Percentiles rank a stretch among this genome's conserved stretches.
These are phyloP conservation scores for Sicus ferrugineus DNA, from an alignment of 2,888 invertebrate genomes.

Conservation along the genomic window DNA sequence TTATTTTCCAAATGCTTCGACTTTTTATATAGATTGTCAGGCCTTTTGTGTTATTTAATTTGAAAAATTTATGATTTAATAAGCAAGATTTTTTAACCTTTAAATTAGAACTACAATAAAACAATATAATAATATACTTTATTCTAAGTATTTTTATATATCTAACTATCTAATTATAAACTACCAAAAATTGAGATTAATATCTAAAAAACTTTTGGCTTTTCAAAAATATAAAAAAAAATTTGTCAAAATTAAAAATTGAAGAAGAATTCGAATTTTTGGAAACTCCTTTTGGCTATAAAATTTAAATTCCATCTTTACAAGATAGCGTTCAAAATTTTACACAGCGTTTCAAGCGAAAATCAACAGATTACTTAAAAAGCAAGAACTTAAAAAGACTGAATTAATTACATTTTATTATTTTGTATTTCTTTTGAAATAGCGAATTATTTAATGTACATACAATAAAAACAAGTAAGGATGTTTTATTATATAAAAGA, in stretches of 20 bases:
- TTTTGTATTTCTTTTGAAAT: constrained; percentile 20
- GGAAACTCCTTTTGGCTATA: constrained; percentile 51
- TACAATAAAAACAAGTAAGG: constrained; percentile 7
- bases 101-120: no score
- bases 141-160: background rate
- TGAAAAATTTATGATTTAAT: no score
- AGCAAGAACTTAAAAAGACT: constrained; percentile 26
- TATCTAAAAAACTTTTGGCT: constrained; percentile 13
- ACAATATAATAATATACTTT: background rate
- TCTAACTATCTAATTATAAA: background rate
- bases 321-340: constrained; percentile 48
- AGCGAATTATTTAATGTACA: constrained; percentile 30
- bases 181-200: background rate
- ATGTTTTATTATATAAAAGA: constrained; percentile 5
- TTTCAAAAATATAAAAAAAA: constrained; percentile 7
- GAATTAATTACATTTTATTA: constrained; percentile 22
- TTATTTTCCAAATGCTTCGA: no score
- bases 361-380: constrained; percentile 2
- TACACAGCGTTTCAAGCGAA: background rate
- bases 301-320: constrained; percentile 48
- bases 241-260: constrained; percentile 29
- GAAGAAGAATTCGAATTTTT: constrained; percentile 6
- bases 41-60: no score
- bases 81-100: no score
- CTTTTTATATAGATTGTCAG: no score